Evolutionary conservation across 35 echinoderm and acorn worm species (phyloP), one percentile per base, ranked within the genome.

Genomic region (Anneissia japonica): DNA sequence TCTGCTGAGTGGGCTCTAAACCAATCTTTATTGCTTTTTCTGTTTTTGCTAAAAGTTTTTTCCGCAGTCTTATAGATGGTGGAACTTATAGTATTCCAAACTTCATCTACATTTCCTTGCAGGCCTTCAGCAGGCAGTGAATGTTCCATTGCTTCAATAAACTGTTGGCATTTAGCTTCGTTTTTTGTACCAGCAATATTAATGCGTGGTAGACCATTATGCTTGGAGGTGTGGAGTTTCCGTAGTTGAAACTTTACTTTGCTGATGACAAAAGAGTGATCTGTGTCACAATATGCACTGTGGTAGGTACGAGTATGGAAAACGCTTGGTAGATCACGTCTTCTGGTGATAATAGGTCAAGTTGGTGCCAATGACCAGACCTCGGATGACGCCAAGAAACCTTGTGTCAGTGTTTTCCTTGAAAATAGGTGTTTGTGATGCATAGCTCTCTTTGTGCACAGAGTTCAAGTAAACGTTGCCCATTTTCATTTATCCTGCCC

Each of bases 361-460:
- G 37, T 38, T 84, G 80, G 33, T 85, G 88, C 82, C 82, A 85
- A 28, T 85, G 36, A 23, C 37, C 39, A 31, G 88, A 90, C 35
- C 40, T 28, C 28, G 74, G 88, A 64, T 90, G 82, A 4, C 82
- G 37, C 88, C 81, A 90, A 36, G 88, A 90, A 4, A 76, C 82
- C 30, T 28, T 14, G 28, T 64, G 51, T 64, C 51, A 14, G 13
- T 13, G 28, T 13, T 13, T 64, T 14, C 51, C 12, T 14, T 13
- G 13, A 64, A 64, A 28, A 13, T 14, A 28, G 51, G 28, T 28
- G 51, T 28, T 64, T 28, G 13, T 64, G 51, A 64, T 13, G 51
- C 28, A 28, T 3, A 23, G 3, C 28, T 74, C 82, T 79, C 36
- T 83, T 16, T 79, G 81, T 84, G 84, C 21, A 64, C 88, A 89